Conservation (phyloP, 2,797 vertebrate genomes). For the Microctenopoma stevenorrisi region DNA sequence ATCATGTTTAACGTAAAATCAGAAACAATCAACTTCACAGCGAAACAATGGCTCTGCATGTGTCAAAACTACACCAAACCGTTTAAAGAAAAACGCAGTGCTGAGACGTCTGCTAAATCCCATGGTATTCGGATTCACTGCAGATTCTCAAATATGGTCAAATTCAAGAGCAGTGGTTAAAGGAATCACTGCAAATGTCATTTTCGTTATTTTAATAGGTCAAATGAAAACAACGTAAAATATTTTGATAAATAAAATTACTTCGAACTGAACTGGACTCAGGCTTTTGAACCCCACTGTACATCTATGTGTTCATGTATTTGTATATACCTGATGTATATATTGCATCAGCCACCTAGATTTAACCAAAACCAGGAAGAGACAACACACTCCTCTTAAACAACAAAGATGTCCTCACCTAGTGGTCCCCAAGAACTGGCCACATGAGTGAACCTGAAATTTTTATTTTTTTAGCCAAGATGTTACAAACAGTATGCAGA, state of each 20-base stretch:
- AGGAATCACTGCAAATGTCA: not conserved
- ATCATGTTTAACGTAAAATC: not conserved
- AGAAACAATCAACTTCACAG: not conserved
- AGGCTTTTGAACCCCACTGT: slow-evolving; percentile 49
- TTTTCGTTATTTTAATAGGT: not conserved
- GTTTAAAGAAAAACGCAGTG: not conserved
- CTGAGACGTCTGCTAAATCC: not conserved
- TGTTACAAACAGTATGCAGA: slow-evolving; percentile 1
- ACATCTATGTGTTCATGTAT: slow-evolving; percentile 78
- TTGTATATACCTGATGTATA: slow-evolving; percentile 81
- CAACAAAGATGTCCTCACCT: slow-evolving; percentile 12
- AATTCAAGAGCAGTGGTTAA: not conserved
- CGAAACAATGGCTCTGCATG: slow-evolving; percentile 10
- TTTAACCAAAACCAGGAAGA: slow-evolving; percentile 27
- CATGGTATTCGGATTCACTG: not conserved
- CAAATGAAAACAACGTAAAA: not conserved
- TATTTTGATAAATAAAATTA: not conserved
- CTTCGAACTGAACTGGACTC: slow-evolving; percentile 15
- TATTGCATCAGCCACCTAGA: slow-evolving; percentile 57
- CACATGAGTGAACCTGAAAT: slow-evolving; percentile 21
- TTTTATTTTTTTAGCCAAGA: slow-evolving; percentile 11
- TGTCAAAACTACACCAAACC: slow-evolving; percentile 7
- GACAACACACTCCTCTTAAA: slow-evolving; percentile 10
- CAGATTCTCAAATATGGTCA: not conserved
- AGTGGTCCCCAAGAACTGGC: slow-evolving; percentile 27